Conservation (phyloP, 2,113 vertebrate species). For the Silurus glanis region DNA sequence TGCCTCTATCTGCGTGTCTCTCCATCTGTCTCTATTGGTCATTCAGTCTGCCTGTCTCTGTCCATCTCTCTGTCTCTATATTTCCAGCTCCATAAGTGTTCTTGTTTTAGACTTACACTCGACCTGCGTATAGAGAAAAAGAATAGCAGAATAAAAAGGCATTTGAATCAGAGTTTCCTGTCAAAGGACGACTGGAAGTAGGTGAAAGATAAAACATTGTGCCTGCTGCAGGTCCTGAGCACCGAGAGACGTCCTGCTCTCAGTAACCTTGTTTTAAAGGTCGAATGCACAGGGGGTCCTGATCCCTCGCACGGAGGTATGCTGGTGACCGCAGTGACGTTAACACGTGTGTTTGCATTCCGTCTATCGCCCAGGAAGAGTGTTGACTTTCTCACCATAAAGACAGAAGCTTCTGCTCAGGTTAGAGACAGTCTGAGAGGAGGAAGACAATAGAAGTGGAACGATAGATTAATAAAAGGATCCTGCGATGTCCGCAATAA, state of each 20-base stretch:
- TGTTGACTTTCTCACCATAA: slow-evolving; percentile 63
- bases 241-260: not conserved
- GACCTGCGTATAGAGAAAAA: not conserved
- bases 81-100: not conserved
- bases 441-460: not conserved
- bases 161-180: not conserved
- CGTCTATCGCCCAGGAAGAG: slow-evolving; percentile 28
- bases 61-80: not conserved
- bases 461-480: not conserved
- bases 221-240: not conserved
- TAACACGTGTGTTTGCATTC: slow-evolving; percentile 45
- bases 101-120: not conserved
- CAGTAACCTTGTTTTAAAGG: slow-evolving; percentile 2
- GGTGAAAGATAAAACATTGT: not conserved
- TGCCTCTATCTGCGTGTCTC: not conserved
- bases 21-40: not conserved
- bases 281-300: slow-evolving; percentile 1
- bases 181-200: not conserved
- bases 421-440: slow-evolving; percentile 26
- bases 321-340: slow-evolving; percentile 52
- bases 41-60: not conserved
- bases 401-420: slow-evolving; percentile 25
- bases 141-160: not conserved
- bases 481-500: not conserved
- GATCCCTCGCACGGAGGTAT: slow-evolving; percentile 30